Base-by-base conservation (phyloP, 2,797 vertebrate genomes). In the Carapus acus region DNA sequence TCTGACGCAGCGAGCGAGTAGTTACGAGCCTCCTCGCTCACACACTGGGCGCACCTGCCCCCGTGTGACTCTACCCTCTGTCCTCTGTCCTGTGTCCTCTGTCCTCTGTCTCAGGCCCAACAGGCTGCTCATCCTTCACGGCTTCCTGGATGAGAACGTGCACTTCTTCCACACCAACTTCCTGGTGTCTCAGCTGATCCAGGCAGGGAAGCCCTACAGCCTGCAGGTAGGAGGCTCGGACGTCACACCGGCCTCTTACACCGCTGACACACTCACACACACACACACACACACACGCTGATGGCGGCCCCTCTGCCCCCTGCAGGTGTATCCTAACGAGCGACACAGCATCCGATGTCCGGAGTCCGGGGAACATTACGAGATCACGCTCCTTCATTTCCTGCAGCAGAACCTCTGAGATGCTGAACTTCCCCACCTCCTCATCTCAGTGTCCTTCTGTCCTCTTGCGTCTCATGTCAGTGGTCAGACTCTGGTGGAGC, bases 101-200 rank as follows among this genome's bases (percentile, higher is more conserved):
- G 12, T 36, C 39, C 20, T n/a, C n/a, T n/a, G 15, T 5, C 17
- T 34, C 74, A 97, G 95, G 85, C 94, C 95, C 69, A 94, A 97
- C 82, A 91, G 94, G 63, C 77, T 97, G 79, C 84, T 97, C 71
- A 98, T 97, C 77, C 90, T 97, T 59, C 94, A 97, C 9, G 94
- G 95, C 27, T 98, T 97, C 80, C 89, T 97, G 37, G 94, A 98
- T 58, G 94, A 97, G 82, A 98, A 98, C 2, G 95, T 98, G 82
- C 95, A 98, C 89, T 97, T 97, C 89, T 98, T 97, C 81, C 95
- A 98, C 86, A 97, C 94, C 13, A 97, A 95, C 78, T 96, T 96
- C 84, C 86, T 97, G 56, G 93, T 98, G 53, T 96, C 95, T 36
- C 94, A 98, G 76, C 89, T 98, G 54, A 95, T 98, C 83, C 91